Conservation (phyloP, 1,140 invertebrate genomes). For the Chrysomallon squamiferum region DNA sequence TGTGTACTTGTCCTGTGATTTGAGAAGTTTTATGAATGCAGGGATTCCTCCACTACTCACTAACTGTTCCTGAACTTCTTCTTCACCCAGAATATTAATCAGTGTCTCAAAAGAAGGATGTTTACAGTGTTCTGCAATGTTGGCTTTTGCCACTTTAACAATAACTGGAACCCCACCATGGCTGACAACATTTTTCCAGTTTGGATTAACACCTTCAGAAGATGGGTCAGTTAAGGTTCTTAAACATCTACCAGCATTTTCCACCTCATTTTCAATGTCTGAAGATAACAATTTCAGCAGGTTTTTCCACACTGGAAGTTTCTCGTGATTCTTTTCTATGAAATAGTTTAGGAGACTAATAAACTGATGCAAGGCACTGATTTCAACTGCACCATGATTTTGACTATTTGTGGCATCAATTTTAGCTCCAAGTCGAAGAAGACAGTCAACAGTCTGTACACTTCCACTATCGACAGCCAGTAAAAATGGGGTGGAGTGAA, state of each 20-base stretch:
- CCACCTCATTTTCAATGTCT: constrained; percentile 55
- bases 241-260: constrained; percentile 54
- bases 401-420: constrained; percentile 45
- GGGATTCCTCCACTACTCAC: constrained; percentile 46
- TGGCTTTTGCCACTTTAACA: constrained; percentile 49
- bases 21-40: constrained; percentile 49
- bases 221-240: constrained; percentile 47
- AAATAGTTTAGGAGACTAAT: constrained; percentile 54
- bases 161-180: constrained; percentile 49
- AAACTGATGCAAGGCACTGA: constrained; percentile 52
- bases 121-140: constrained; percentile 44
- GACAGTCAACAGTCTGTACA: constrained; percentile 48
- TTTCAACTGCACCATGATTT: constrained; percentile 59
- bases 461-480: constrained; percentile 55
- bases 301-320: constrained; percentile 60
- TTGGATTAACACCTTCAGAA: constrained; percentile 36
- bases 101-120: constrained; percentile 47
- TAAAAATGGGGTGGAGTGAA: constrained; percentile 55
- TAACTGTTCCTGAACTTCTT: constrained; percentile 54
- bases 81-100: constrained; percentile 48
- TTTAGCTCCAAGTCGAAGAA: constrained; percentile 51
- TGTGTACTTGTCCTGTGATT: constrained; percentile 33
- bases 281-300: constrained; percentile 54
- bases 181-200: constrained; percentile 43
- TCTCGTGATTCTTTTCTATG: constrained; percentile 39